Percentiles rank a stretch among this genome's conserved stretches.
Conservation (phyloP, 2,888 invertebrate genomes). For the Stenchaetothrips biformis region DNA sequence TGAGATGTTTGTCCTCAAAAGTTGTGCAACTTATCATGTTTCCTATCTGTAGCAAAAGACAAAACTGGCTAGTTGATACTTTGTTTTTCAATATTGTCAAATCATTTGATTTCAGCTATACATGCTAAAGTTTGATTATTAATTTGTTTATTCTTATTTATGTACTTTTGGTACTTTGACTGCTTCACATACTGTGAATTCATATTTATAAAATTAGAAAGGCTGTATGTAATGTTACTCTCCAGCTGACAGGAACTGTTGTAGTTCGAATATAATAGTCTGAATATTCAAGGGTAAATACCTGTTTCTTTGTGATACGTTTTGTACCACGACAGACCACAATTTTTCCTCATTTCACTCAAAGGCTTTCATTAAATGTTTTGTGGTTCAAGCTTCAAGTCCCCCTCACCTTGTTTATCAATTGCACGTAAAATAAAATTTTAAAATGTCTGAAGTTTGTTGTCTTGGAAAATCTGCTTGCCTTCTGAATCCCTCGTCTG, state of each 20-base stretch:
- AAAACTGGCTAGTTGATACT: neutral
- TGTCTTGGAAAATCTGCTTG: no score
- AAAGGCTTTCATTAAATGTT: no score
- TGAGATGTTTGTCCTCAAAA: neutral
- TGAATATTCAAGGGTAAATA: neutral
- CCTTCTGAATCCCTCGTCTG: no score
- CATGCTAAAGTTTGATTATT: no score
- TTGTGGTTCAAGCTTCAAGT: no score
- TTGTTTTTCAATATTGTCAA: neutral
- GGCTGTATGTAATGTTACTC: neutral
- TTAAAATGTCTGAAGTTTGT: no score
- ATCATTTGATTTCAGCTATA: no score
- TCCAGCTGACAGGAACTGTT: neutral
- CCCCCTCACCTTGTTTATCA: no score
- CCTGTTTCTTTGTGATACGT: neutral
- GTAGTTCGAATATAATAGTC: neutral
- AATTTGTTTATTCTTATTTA: neutral
- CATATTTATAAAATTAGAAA: no score
- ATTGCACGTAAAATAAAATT: no score
- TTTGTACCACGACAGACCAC: neutral
- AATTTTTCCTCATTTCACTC: no score
- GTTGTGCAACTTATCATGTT: neutral
- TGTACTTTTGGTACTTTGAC: neutral
- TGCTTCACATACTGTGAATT: neutral
- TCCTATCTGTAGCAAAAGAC: neutral